phyloP scores from a whole-genome alignment of 2,113 vertebrate genomes.

The Hippocampus abdominalis region DNA sequence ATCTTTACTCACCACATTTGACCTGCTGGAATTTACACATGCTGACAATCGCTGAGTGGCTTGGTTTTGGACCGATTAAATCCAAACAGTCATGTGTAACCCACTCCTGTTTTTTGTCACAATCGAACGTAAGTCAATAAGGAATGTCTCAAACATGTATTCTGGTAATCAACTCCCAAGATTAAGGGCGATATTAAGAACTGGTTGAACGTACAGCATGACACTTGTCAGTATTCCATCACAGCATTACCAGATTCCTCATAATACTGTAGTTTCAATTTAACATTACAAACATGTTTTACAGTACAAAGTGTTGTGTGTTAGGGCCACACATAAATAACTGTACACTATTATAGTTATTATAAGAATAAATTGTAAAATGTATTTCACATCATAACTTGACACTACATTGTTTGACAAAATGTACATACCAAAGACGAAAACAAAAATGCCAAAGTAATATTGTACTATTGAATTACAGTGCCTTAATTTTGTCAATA shows the following conservation, averaged over 20 bases:
- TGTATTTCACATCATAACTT: not conserved
- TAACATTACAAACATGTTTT: not conserved
- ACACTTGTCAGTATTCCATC: not conserved
- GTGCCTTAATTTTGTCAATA: constrained; percentile 47
- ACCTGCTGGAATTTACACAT: not conserved
- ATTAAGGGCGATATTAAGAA: not conserved
- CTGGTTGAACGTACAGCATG: not conserved
- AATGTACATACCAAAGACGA: not conserved
- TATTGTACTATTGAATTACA: constrained; percentile 21
- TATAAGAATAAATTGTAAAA: too few species aligned
- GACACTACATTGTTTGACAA: not conserved
- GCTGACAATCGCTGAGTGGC: not conserved
- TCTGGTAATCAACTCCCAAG: not conserved
- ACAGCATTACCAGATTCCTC: not conserved
- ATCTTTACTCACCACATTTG: not conserved
- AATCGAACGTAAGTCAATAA: not conserved
- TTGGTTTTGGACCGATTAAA: not conserved
- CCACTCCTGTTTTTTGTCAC: not conserved
- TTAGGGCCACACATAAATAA: not conserved
- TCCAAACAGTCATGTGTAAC: not conserved
- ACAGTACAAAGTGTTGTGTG: too few species aligned
- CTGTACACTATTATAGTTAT: not conserved
- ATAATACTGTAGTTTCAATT: too few species aligned
- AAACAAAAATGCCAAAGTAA: constrained; percentile 20
- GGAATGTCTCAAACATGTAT: not conserved